phyloP scores from a whole-genome alignment of 2,888 invertebrate genomes.

The Eupithecia insigniata region DNA sequence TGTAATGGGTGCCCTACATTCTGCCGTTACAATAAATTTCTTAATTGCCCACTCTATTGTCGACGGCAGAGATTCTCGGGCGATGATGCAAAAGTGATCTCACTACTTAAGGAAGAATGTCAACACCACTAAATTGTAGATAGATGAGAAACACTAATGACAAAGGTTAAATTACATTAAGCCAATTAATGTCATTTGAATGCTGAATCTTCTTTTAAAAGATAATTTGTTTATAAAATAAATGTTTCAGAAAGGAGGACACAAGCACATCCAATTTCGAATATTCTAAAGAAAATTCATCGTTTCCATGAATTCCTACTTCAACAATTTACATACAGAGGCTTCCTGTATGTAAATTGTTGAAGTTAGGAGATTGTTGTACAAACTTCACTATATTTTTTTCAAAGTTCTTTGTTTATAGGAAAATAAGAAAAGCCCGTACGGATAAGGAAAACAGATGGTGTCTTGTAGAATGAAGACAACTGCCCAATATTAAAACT shows the following conservation, averaged over 20 bases:
- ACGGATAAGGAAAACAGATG: conserved; percentile 47
- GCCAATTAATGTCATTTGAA: background rate
- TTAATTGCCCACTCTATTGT: conserved; percentile 72
- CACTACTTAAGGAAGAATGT: conserved; percentile 63
- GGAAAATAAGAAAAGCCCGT: conserved; percentile 17
- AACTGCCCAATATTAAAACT: conserved; percentile 39
- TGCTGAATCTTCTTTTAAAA: background rate
- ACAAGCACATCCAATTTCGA: background rate
- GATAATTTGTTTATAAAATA: background rate
- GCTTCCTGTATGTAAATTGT: too few relatives aligned
- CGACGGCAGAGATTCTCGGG: conserved; percentile 70
- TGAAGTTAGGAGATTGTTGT: too few relatives aligned
- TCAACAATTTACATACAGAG: conserved; percentile 29
- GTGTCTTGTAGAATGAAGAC: conserved; percentile 43
- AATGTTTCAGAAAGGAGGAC: background rate
- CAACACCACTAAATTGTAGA: conserved; percentile 47
- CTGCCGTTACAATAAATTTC: conserved; percentile 77
- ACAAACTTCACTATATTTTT: conserved; percentile 26
- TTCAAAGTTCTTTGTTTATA: conserved; percentile 27
- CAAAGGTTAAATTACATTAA: background rate
- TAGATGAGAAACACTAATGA: conserved; percentile 9
- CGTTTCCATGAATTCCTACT: conserved; percentile 15
- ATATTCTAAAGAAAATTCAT: conserved; percentile 15
- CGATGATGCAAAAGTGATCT: conserved; percentile 78
- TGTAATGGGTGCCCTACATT: conserved; percentile 75